Percentiles rank a stretch among this genome's conserved stretches.
phyloP scores from a whole-genome alignment of 2,797 vertebrate genomes.

The Peromyscus attwateri region DNA sequence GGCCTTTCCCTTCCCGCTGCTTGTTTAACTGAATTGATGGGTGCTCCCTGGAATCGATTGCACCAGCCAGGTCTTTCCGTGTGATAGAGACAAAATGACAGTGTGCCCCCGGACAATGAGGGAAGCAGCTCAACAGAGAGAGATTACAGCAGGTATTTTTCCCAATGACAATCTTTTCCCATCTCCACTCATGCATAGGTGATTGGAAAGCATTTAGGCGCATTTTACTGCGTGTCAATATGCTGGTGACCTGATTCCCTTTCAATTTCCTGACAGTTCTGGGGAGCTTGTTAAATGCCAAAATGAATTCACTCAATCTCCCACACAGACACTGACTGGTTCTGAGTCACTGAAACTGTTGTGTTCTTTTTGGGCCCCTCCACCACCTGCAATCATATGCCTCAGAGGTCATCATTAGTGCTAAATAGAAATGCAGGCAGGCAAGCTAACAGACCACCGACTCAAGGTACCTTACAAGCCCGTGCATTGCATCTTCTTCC shows the following conservation, averaged over 20 bases:
- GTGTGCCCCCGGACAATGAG: slow-evolving; percentile 41
- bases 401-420: background rate
- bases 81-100: slow-evolving; percentile 35
- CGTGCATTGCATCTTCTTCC: slow-evolving; percentile 21
- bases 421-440: slow-evolving; percentile 42
- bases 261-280: background rate
- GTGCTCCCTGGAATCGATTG: slow-evolving; percentile 29
- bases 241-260: background rate
- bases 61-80: background rate
- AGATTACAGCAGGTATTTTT: slow-evolving; percentile 33
- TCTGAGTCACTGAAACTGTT: slow-evolving; percentile 36
- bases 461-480: background rate
- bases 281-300: background rate
- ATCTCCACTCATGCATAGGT: background rate
- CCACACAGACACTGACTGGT: background rate
- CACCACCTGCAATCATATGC: background rate
- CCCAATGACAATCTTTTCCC: background rate
- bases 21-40: slow-evolving; percentile 66
- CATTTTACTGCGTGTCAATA: background rate
- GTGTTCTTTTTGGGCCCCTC: background rate
- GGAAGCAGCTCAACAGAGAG: slow-evolving; percentile 5
- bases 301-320: background rate
- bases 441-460: background rate
- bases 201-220: background rate
- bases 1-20: background rate